Percentiles rank a stretch among this genome's conserved stretches.
These are phyloP conservation scores for Ganaspis brasiliensis DNA, from an alignment of 2,888 invertebrate genomes.

Conservation along the genomic window DNA sequence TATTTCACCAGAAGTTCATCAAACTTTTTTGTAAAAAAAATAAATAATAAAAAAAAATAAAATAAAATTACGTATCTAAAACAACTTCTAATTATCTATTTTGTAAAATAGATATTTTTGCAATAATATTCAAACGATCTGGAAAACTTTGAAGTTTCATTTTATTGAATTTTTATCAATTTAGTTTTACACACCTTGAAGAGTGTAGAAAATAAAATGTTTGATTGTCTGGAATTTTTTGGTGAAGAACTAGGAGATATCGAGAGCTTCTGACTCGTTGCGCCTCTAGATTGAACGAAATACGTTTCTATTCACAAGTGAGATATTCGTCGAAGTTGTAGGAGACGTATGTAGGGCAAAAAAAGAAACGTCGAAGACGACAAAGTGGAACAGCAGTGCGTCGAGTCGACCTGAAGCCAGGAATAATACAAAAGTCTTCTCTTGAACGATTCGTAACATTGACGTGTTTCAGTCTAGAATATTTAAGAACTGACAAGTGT, in stretches of 20 bases:
- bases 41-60: too few species aligned
- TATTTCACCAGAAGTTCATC: too few species aligned
- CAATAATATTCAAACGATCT: too few species aligned
- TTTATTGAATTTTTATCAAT: too few species aligned
- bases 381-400: conserved; percentile 21
- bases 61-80: too few species aligned
- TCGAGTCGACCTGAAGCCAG: conserved; percentile 20
- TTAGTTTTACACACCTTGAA: too few species aligned
- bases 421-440: conserved; percentile 23
- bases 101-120: too few species aligned
- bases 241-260: conserved; percentile 3
- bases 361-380: conserved; percentile 34
- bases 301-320: background rate
- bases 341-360: conserved; percentile 16
- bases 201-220: too few species aligned
- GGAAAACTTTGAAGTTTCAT: too few species aligned
- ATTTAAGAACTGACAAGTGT: background rate
- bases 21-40: too few species aligned
- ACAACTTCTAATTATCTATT: too few species aligned
- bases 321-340: conserved; percentile 15
- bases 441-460: background rate
- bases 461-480: background rate
- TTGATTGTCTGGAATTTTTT: too few species aligned
- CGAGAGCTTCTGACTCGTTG: conserved; percentile 18
- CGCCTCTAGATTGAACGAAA: background rate